phyloP scores from a whole-genome alignment of 2,888 invertebrate species.

The Volucella inanis region DNA sequence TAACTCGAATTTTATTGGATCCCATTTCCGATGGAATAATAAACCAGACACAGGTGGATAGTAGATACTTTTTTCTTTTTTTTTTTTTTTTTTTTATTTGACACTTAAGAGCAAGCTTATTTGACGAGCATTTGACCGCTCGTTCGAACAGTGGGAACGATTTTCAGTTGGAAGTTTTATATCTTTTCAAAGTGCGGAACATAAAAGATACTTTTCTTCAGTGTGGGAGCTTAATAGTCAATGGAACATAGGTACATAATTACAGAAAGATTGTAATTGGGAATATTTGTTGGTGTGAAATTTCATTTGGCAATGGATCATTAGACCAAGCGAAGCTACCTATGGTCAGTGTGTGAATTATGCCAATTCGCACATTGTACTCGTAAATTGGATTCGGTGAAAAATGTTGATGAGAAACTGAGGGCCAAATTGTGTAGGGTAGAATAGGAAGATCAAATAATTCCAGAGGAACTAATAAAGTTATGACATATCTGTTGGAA shows the following conservation, averaged over 20 bases:
- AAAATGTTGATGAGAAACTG: slow-evolving; percentile 16
- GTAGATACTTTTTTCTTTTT: too few relatives aligned
- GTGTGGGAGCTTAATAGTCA: background rate
- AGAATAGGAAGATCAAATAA: background rate
- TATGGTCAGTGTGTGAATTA: slow-evolving; percentile 18
- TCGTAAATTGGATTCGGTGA: slow-evolving; percentile 9
- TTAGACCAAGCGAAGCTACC: slow-evolving; percentile 7
- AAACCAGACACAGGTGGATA: slow-evolving; percentile 35
- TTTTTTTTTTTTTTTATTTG: slow-evolving; percentile 46
- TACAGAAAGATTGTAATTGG: slow-evolving; percentile 30
- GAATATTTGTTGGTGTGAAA: slow-evolving; percentile 16
- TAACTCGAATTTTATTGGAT: slow-evolving; percentile 43
- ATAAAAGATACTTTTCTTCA: background rate
- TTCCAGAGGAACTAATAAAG: slow-evolving; percentile 28
- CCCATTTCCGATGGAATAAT: slow-evolving; percentile 60
- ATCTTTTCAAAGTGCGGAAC: background rate
- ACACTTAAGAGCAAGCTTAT: slow-evolving; percentile 48
- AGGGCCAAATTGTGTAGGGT: background rate
- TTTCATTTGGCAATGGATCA: slow-evolving; percentile 33
- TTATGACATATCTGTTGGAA: slow-evolving; percentile 22
- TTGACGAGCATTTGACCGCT: slow-evolving; percentile 27
- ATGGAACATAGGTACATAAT: background rate
- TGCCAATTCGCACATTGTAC: slow-evolving; percentile 27
- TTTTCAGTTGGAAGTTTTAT: background rate
- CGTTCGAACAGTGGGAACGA: background rate